A percentile compares a stretch with the other conserved stretches of the same genome.
These are phyloP conservation scores for Passer montanus DNA, from an alignment of 2,113 vertebrate genomes.

Conservation along the genomic window DNA sequence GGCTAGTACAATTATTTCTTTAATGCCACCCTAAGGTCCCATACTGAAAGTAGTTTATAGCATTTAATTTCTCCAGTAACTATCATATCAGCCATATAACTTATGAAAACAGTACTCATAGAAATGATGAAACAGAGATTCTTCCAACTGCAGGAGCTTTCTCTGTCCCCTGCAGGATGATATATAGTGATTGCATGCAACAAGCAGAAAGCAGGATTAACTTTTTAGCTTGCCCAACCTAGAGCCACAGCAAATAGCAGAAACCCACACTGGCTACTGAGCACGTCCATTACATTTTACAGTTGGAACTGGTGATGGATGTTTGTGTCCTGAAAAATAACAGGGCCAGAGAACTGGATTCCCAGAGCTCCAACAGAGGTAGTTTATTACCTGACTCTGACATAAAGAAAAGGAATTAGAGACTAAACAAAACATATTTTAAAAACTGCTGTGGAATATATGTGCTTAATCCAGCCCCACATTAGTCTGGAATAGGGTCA, in stretches of 20 bases:
- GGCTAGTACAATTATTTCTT: conserved; percentile 4
- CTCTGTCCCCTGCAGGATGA: not conserved
- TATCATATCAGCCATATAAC: not conserved
- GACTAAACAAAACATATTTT: not conserved
- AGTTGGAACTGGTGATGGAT: not conserved
- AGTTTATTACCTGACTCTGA: not conserved
- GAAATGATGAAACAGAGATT: not conserved
- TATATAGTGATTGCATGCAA: not conserved
- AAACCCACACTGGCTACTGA: not conserved
- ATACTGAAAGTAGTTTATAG: not conserved
- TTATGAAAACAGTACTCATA: not conserved
- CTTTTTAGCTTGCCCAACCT: not conserved
- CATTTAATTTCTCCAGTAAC: conserved; percentile 22
- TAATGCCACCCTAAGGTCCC: not conserved
- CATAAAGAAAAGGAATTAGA: not conserved
- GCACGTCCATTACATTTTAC: not conserved
- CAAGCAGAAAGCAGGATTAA: conserved; percentile 35
- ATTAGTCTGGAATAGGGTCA: not conserved
- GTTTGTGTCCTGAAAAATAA: not conserved
- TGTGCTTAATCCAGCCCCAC: not conserved
- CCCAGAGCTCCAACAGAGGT: not conserved
- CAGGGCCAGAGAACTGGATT: not conserved
- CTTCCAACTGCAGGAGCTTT: not conserved
- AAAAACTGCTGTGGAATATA: not conserved
- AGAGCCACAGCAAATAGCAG: not conserved